Percentiles rank a stretch among this genome's conserved stretches.
These are phyloP conservation scores for Trididemnum clinides DNA, from an alignment of 23 tunicate genomes.

Conservation along the genomic window DNA sequence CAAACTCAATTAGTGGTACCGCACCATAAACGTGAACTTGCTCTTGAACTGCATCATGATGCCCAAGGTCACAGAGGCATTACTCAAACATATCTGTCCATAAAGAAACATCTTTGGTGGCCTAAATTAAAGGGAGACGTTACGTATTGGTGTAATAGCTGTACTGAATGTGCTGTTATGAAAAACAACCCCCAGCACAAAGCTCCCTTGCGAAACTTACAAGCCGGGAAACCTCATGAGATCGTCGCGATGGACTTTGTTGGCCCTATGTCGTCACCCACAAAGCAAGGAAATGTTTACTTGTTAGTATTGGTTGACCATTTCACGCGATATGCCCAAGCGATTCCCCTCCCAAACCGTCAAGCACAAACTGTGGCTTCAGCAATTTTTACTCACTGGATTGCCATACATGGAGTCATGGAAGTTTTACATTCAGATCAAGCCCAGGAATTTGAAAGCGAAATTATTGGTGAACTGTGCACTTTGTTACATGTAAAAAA, in stretches of 20 bases:
- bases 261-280: neutral
- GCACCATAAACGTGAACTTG: neutral
- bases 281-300: neutral
- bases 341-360: neutral
- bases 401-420: neutral
- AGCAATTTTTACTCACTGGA: neutral
- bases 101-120: conserved; percentile 5
- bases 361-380: neutral
- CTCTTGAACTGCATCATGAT: neutral
- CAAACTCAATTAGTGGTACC: neutral
- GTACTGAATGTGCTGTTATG: neutral
- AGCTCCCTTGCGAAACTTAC: neutral
- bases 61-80: neutral
- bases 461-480: neutral
- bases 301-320: neutral
- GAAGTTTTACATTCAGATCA: conserved; percentile 10
- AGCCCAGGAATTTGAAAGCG: conserved; percentile 2
- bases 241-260: conserved; percentile 7
- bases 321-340: neutral
- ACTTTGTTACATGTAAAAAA: neutral
- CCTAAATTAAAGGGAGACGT: neutral
- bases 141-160: conserved; percentile 2
- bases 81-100: neutral
- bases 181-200: neutral
- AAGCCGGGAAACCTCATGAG: neutral